Percentiles rank a stretch among this genome's conserved stretches.
Evolutionary conservation across 1,140 invertebrate genomes (phyloP).

Genomic region (Chionoecetes opilio): DNA sequence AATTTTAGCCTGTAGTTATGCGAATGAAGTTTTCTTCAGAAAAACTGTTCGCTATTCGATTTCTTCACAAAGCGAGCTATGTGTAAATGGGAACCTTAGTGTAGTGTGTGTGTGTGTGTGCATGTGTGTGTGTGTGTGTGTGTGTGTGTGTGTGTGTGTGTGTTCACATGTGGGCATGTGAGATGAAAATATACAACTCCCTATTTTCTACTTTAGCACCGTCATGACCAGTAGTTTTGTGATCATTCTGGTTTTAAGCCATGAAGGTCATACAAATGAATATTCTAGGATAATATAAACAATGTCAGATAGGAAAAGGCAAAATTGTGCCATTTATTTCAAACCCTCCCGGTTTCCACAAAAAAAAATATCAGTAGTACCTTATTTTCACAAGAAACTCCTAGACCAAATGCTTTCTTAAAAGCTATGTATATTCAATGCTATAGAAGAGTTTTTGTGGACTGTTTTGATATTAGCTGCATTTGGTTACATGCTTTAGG

Average conservation of each 20-base stretch:
- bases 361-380: background rate
- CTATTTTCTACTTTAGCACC: no score
- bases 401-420: background rate
- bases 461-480: background rate
- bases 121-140: no score
- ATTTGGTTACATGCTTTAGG: background rate
- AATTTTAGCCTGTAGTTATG: no score
- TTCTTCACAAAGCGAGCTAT: no score
- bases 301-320: conserved; percentile 12
- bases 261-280: background rate
- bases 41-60: no score
- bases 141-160: no score
- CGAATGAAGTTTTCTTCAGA: no score
- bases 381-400: background rate
- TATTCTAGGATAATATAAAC: background rate
- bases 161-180: no score
- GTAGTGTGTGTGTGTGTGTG: no score
- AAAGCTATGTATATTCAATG: background rate
- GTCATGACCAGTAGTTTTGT: no score
- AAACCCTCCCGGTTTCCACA: background rate
- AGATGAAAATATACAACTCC: no score
- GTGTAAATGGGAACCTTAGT: no score
- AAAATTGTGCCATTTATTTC: conserved; percentile 30
- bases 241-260: background rate
- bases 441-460: background rate